These are phyloP conservation scores for Prunella himalayana DNA, from an alignment of 2,113 vertebrate species.

Conservation along the genomic window DNA sequence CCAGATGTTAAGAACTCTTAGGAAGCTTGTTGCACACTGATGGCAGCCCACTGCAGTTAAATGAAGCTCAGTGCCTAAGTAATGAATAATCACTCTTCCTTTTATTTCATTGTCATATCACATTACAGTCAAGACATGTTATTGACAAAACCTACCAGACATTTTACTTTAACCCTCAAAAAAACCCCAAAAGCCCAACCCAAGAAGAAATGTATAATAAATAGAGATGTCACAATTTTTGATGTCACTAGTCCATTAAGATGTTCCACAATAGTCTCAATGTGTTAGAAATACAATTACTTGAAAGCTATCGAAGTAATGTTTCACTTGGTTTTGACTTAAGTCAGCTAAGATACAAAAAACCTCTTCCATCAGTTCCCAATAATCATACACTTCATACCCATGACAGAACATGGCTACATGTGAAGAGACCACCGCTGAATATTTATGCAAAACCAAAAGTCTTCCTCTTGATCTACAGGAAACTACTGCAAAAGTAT, in stretches of 20 bases:
- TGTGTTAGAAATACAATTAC: slow-evolving; percentile 10
- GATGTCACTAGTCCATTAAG: neutral
- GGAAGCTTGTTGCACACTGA: neutral
- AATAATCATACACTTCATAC: neutral
- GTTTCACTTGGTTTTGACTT: neutral
- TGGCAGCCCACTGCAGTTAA: neutral
- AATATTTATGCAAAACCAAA: neutral
- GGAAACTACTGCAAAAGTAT: neutral
- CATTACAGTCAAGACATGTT: slow-evolving; percentile 67
- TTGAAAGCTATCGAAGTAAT: slow-evolving; percentile 14
- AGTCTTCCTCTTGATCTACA: neutral
- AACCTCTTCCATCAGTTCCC: neutral
- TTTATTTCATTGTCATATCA: slow-evolving; percentile 65
- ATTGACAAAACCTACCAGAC: slow-evolving; percentile 65
- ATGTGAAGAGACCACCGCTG: neutral
- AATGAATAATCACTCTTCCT: slow-evolving; percentile 65
- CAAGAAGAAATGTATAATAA: slow-evolving; percentile 50
- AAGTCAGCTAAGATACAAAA: neutral
- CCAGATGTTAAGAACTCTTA: neutral
- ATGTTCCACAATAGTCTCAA: slow-evolving; percentile 21
- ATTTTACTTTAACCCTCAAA: slow-evolving; percentile 50
- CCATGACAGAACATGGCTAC: neutral
- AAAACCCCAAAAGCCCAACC: neutral
- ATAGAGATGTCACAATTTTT: neutral
- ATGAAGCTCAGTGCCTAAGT: slow-evolving; percentile 47